Base-by-base conservation (phyloP, 2,113 vertebrate genomes). In the Macaca mulatta region DNA sequence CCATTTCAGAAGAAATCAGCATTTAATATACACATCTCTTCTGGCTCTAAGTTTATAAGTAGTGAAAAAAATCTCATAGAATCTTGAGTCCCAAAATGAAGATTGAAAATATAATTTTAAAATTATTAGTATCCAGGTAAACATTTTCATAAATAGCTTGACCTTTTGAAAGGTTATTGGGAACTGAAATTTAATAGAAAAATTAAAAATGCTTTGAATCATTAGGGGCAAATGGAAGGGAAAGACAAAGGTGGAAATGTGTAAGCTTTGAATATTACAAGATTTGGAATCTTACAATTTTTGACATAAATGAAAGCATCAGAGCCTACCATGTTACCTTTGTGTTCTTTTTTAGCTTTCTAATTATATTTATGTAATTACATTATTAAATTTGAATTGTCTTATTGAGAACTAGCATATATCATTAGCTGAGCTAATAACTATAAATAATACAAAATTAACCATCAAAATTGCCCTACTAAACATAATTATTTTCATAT, bases 141-240 rank as follows among this genome's bases (percentile, higher is more conserved):
- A 86, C 3, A 70, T 6, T 17, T 81, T 89, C 55, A 86, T 80
- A 91, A 96, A 75, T 55, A 90, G 52, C 84, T 12, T 38, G 86
- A 78, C 22, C 90, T 77, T 98, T 97, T 96, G 70, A 93, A 86
- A 90, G 11, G 23, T 61, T 83, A 79, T 59, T 77, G 45, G 77
- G 55, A 89, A 93, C 95, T 80, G 14, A 77, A 83, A 88, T 10
- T 70, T 90, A 82, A 52, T 5, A 40, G 38, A 93, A 96, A 84
- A 90, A 20, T 59, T 59, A 30, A 69, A 90, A 78, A 59, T 90
- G 17, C n/a, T 89, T 94, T 89, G 52, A 82, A 40, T 95, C 35
- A 78, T 88, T 93, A 95, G 50, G 57, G 45, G 18, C 2, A 88
- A 88, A 87, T 80, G 38, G 16, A 83, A 87, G 22, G 30, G 17